These are phyloP conservation scores for Xenopus tropicalis DNA, from an alignment of 2,113 vertebrate species.

Conservation along the genomic window UCB_Xtro_10.0 CM004450.2:40414001-40414500, in stretches of 20 bases:
- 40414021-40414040: too few relatives aligned
- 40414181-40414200: too few relatives aligned
- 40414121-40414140: too few relatives aligned
- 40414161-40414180: too few relatives aligned
- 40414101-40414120: too few relatives aligned
- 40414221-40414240: slow-evolving; percentile 94
- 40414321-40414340: slow-evolving; percentile 98
- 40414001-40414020: too few relatives aligned
- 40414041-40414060: too few relatives aligned
- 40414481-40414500: slow-evolving; percentile 96
- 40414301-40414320: slow-evolving; percentile 99
- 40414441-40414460: slow-evolving; percentile 94
- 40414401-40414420: slow-evolving; percentile 85
- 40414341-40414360: slow-evolving; percentile 97
- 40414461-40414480: slow-evolving; percentile 96
- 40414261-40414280: slow-evolving; percentile 96
- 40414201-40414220: too few relatives aligned
- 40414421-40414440: slow-evolving; percentile 93
- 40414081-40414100: too few relatives aligned
- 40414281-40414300: slow-evolving; percentile 85
- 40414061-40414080: too few relatives aligned
- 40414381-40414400: slow-evolving; percentile 93
- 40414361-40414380: slow-evolving; percentile 97
- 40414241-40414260: slow-evolving; percentile 95
- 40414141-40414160: too few relatives aligned